Evolutionary conservation across 2,888 invertebrate species (phyloP).

Genomic region (Drosophila infuscata): DNA sequence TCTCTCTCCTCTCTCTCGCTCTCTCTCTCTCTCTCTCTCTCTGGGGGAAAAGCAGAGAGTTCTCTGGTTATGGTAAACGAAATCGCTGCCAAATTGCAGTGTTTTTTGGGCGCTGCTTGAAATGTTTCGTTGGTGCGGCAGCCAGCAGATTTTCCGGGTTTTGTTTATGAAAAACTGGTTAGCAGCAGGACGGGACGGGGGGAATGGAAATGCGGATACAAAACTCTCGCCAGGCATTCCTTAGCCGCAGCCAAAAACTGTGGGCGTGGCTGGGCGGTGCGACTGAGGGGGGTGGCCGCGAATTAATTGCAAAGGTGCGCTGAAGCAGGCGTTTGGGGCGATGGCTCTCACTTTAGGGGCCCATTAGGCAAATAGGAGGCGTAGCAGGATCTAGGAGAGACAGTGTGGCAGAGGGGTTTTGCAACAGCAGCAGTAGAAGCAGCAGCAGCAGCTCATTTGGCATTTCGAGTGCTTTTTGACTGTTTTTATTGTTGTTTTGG

Average conservation of each 20-base stretch:
- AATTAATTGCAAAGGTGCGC: slow-evolving; percentile 80
- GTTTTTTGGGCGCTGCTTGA: slow-evolving; percentile 45
- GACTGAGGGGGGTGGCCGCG: slow-evolving; percentile 30
- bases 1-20: not conserved
- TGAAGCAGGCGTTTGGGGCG: slow-evolving; percentile 23
- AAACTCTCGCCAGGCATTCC: slow-evolving; percentile 44
- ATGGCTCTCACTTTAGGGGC: slow-evolving; percentile 47
- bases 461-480: slow-evolving; percentile 81
- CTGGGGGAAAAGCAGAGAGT: slow-evolving; percentile 8
- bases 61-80: slow-evolving; percentile 43
- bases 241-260: slow-evolving; percentile 53
- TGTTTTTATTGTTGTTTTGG: slow-evolving; percentile 75
- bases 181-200: slow-evolving; percentile 9
- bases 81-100: slow-evolving; percentile 79
- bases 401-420: not conserved
- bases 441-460: slow-evolving; percentile 69
- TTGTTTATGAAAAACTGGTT: slow-evolving; percentile 75
- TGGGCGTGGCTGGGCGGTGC: slow-evolving; percentile 36
- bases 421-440: slow-evolving; percentile 5
- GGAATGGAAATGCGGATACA: slow-evolving; percentile 16
- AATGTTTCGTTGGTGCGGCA: slow-evolving; percentile 66
- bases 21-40: not conserved
- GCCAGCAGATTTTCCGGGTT: slow-evolving; percentile 75
- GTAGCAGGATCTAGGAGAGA: slow-evolving; percentile 15
- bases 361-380: slow-evolving; percentile 77